Evolutionary conservation across 2,797 vertebrate species (phyloP), one percentile per base, ranked within the genome.

Genomic region (Chrosomus eos): DNA sequence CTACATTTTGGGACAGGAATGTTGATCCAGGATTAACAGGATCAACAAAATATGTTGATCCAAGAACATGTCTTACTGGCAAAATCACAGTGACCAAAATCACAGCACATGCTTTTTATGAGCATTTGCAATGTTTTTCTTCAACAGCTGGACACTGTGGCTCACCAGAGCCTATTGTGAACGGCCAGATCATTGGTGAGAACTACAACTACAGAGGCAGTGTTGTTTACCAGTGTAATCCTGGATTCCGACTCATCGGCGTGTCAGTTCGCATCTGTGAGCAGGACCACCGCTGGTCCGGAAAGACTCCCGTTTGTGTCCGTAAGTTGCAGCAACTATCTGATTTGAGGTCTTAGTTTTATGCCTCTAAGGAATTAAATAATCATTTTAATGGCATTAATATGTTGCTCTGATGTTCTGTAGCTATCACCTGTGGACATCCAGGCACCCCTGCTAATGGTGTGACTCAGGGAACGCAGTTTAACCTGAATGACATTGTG

Each of bases 201-300:
- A 99, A 99, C 92, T 99, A 96, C 91, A 99, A 95, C 93, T 99
- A 99, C 91, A 92, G 98, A 3, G 98, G 98, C 91, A 99, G 97
- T 0, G 97, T 99, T 86, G 98, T 99, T 18, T 99, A 99, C 91
- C 98, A 99, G 91, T 99, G 98, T 85, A 95, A 94, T 83, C 97
- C 97, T 0, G 98, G 98, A 66, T 99, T 99, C 92, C 96, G 97
- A 60, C 96, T 99, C 2, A 98, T 99, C 2, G 98, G 98, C 2
- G 97, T 98, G 92, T 99, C 98, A 0, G 98, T 99, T 90, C 95
- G 97, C 64, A 98, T 99, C 92, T 99, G 98, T 93, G 98, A 99
- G 90, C 98, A 99, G 93, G 97, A 99, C 81, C 98, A 99, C 88
- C 96, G 90, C 90, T 99, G 98, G 98, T 99, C 98, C 3, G 98